phyloP scores from a whole-genome alignment of 1,140 invertebrate species.

The Propsilocerus akamusi region DNA sequence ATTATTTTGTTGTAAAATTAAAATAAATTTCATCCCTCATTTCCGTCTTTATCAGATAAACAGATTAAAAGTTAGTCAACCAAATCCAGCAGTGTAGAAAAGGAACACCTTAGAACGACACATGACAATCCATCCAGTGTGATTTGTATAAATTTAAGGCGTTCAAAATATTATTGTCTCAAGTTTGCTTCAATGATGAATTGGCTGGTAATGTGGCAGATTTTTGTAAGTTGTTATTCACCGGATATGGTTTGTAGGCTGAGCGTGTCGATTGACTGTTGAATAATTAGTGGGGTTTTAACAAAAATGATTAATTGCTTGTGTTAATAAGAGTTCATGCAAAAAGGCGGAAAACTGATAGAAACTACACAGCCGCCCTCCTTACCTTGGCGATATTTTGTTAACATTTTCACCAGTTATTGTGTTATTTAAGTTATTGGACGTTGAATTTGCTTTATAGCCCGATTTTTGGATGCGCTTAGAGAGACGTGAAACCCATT shows the following conservation, averaged over 20 bases:
- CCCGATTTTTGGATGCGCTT: conserved; percentile 89
- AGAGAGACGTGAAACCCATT: conserved; percentile 77
- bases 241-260: conserved; percentile 41
- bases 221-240: conserved; percentile 35
- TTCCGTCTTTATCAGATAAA: no score
- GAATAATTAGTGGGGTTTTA: not conserved
- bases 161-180: conserved; percentile 5
- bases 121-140: no score
- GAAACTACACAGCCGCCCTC: conserved; percentile 1
- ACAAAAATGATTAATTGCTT: not conserved
- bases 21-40: no score
- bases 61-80: no score
- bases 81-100: no score
- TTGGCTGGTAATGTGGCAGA: conserved; percentile 48
- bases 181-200: conserved; percentile 24
- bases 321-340: not conserved
- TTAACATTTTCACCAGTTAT: conserved; percentile 28
- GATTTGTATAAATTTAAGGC: no score
- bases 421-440: conserved; percentile 35
- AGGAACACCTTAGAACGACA: no score
- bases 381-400: conserved; percentile 42
- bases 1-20: no score
- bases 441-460: conserved; percentile 62
- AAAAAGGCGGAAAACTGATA: not conserved
- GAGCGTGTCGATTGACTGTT: conserved; percentile 43